Evolutionary conservation across 2,113 vertebrate species (phyloP), one percentile per base, ranked within the genome.

Genomic region (Felis chaus): DNA sequence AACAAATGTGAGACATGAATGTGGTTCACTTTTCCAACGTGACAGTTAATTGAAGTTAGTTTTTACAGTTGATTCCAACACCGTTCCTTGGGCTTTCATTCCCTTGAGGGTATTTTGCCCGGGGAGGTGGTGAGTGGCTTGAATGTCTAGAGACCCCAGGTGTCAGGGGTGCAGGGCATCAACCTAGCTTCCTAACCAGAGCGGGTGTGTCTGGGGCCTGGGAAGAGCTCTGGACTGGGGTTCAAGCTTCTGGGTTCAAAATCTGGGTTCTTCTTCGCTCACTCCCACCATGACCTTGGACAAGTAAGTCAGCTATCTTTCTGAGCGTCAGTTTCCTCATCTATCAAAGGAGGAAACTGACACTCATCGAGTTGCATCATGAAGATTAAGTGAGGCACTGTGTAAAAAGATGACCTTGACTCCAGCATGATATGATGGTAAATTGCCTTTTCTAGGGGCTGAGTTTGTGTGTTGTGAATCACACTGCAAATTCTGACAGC

Each of bases 51-150:
- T 39, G 66, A n/a, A n/a, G 36, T 85, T 82, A 5, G 5, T 48
- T 80, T 95, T 71, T 55, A 55, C 50, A 65, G 93, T 50, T 16
- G 84, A 92, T 87, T 94, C 45, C 73, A 61, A 53, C 45, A 53
- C 13, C n/a, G 11, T 33, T 57, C 18, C 66, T 88, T 31, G 76
- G 65, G 39, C 41, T 85, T 89, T 86, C 39, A 4, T 94, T 92
- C 96, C 80, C 90, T 92, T 45, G 71, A 83, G 61, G n/a, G 45
- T 36, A 39, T 73, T 86, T 94, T 89, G 36, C 9, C 69, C 27
- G 61, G 31, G 63, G 45, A 91, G 14, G 11, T 53, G 39, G 57
- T 82, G 36, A 23, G 36, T 45, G 69, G 10, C 57, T 41, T 66
- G 23, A 69, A 48, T 50, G 63, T 74, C 36, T 36, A 45, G n/a